A percentile compares a stretch with the other conserved stretches of the same genome.
Evolutionary conservation across 2,113 vertebrate genomes (phyloP).

Genomic region (Megalops atlanticus): DNA sequence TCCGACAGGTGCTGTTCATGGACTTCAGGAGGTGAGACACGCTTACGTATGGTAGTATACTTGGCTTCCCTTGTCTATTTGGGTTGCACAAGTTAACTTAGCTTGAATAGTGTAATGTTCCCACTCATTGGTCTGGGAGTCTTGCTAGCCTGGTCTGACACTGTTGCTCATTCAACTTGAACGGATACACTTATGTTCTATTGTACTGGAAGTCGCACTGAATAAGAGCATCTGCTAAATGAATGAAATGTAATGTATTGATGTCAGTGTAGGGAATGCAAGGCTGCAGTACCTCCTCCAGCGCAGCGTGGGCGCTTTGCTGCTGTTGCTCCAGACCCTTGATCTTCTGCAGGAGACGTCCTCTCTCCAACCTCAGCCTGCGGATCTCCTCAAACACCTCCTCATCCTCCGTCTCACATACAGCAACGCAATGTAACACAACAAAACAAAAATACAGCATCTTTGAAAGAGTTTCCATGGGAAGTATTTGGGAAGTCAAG

Average conservation of each 20-base stretch:
- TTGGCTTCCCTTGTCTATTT: no score
- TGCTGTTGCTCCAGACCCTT: conserved; percentile 84
- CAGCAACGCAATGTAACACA: background rate
- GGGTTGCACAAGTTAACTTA: no score
- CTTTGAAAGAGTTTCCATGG: background rate
- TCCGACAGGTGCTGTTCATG: background rate
- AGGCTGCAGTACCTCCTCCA: conserved; percentile 68
- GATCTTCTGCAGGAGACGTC: conserved; percentile 89
- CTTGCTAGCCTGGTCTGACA: no score
- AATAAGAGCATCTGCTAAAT: no score
- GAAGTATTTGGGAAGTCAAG: background rate
- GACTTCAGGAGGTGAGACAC: background rate
- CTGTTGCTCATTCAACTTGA: no score
- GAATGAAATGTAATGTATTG: background rate
- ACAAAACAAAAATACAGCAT: background rate
- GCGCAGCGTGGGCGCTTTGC: conserved; percentile 68
- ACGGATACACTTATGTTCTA: no score
- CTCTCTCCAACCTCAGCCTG: conserved; percentile 82
- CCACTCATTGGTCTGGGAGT: no score
- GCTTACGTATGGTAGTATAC: no score
- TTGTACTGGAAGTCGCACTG: no score
- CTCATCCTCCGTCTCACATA: conserved; percentile 70
- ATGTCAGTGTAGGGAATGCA: background rate
- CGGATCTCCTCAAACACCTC: conserved; percentile 92
- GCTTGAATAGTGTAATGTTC: no score